A percentile compares a stretch with the other conserved stretches of the same genome.
Evolutionary conservation across 1,140 invertebrate genomes (phyloP).

Genomic region (Aleiodes sp.): DNA sequence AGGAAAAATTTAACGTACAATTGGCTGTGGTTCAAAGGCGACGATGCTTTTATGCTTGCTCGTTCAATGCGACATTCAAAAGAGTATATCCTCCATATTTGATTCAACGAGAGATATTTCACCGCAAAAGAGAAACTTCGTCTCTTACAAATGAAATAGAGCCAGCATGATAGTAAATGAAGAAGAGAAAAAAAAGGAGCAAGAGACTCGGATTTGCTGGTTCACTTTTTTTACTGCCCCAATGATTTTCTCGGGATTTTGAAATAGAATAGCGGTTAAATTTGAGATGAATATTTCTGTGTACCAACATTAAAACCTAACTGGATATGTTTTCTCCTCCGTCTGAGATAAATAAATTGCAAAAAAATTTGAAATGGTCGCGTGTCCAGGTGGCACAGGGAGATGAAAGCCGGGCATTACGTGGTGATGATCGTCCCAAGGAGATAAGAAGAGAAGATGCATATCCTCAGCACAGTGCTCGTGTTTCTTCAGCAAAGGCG

Average conservation of each 20-base stretch:
- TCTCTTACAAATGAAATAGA: neutral
- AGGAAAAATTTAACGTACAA: neutral
- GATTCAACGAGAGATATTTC: neutral
- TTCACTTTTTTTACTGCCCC: neutral
- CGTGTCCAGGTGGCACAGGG: neutral
- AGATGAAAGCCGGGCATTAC: neutral
- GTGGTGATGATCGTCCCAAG: neutral
- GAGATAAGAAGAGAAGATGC: no score
- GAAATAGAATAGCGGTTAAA: no score
- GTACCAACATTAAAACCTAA: neutral
- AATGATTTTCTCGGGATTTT: no score
- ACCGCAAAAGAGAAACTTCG: constrained; percentile 9
- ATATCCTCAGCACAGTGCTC: neutral
- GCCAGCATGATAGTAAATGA: neutral
- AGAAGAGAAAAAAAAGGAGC: neutral
- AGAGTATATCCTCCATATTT: neutral
- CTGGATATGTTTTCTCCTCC: neutral
- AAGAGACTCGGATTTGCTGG: neutral
- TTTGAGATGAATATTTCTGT: neutral
- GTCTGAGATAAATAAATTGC: neutral
- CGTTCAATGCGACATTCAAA: neutral
- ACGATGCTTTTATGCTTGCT: neutral
- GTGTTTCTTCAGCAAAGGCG: neutral
- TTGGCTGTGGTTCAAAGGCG: constrained; percentile 10
- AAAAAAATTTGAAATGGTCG: neutral